phyloP scores from a whole-genome alignment of 2,888 invertebrate genomes.

The Ditylenchus weischeri region DNA sequence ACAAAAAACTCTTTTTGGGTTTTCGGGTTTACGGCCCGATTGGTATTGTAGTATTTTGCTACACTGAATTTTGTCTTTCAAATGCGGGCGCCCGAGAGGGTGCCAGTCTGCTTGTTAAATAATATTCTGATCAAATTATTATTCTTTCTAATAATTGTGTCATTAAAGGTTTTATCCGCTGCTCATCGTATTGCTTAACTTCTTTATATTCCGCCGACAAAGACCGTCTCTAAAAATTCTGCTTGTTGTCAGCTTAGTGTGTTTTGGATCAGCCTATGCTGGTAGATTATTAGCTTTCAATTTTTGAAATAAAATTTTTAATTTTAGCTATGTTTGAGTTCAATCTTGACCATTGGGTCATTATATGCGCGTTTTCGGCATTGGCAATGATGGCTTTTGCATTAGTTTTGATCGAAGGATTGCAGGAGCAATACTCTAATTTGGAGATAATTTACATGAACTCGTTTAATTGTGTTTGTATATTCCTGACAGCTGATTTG shows the following conservation, averaged over 20 bases:
- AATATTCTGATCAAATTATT: too few species aligned
- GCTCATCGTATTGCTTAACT: constrained; percentile 24
- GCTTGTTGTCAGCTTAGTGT: constrained; percentile 22
- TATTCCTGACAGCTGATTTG: constrained; percentile 54
- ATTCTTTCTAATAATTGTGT: too few species aligned
- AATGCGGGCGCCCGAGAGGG: too few species aligned
- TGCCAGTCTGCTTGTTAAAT: too few species aligned
- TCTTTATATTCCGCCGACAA: constrained; percentile 21
- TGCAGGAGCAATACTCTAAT: constrained; percentile 36
- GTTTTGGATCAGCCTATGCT: constrained; percentile 41
- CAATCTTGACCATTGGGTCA: constrained; percentile 48
- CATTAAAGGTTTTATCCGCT: constrained; percentile 59
- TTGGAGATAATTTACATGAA: constrained; percentile 53
- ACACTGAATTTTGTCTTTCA: too few species aligned
- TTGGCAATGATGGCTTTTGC: constrained; percentile 34
- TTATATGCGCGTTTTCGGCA: constrained; percentile 47
- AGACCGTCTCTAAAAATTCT: constrained; percentile 23
- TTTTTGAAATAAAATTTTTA: not conserved
- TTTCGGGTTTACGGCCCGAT: too few species aligned
- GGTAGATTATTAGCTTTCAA: constrained; percentile 24
- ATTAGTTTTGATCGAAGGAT: constrained; percentile 37
- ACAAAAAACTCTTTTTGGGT: too few species aligned
- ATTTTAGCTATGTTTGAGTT: constrained; percentile 50
- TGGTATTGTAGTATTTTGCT: too few species aligned
- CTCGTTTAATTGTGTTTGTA: constrained; percentile 53